Percentiles rank a stretch among this genome's conserved stretches.
Conservation (phyloP, 2,797 vertebrate species). For the Melanotaenia boesemani region DNA sequence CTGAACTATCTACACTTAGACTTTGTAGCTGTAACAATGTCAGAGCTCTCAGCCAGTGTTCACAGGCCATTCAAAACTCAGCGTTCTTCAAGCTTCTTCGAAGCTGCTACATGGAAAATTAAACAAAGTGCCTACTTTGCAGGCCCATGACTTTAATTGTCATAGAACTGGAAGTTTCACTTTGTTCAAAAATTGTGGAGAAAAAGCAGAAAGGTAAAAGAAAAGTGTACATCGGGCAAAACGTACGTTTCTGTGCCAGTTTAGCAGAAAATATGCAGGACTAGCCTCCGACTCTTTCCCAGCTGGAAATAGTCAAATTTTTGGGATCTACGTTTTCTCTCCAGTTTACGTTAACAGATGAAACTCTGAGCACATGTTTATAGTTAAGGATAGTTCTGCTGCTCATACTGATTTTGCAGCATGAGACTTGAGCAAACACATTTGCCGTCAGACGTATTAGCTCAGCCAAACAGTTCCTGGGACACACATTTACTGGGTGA, state of each 20-base stretch:
- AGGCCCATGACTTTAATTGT: constrained; percentile 72
- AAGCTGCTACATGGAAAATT: constrained; percentile 70
- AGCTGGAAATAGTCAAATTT: constrained; percentile 83
- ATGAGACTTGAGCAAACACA: constrained; percentile 80
- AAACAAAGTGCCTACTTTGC: constrained; percentile 68
- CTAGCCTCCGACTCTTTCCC: constrained; percentile 73
- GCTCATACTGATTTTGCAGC: constrained; percentile 83
- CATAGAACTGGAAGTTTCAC: constrained; percentile 76
- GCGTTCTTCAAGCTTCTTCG: constrained; percentile 67
- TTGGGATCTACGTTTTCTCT: constrained; percentile 72
- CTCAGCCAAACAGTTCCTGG: constrained; percentile 68
- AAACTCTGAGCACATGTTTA: constrained; percentile 85
- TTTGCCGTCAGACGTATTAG: constrained; percentile 80
- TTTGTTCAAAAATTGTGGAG: constrained; percentile 61
- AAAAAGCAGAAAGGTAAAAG: constrained; percentile 55
- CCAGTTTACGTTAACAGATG: constrained; percentile 83
- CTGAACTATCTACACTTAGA: constrained; percentile 40
- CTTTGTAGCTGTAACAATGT: constrained; percentile 40
- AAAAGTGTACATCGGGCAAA: constrained; percentile 51
- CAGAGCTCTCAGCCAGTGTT: constrained; percentile 57
- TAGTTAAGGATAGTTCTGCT: constrained; percentile 81
- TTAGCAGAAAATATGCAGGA: constrained; percentile 83
- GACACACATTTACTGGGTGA: constrained; percentile 68
- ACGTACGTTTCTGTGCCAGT: constrained; percentile 80
- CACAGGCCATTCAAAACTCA: constrained; percentile 47